These are phyloP conservation scores for Cyanocitta stelleri DNA, from an alignment of 2,113 vertebrate species.

Conservation along the genomic window DNA sequence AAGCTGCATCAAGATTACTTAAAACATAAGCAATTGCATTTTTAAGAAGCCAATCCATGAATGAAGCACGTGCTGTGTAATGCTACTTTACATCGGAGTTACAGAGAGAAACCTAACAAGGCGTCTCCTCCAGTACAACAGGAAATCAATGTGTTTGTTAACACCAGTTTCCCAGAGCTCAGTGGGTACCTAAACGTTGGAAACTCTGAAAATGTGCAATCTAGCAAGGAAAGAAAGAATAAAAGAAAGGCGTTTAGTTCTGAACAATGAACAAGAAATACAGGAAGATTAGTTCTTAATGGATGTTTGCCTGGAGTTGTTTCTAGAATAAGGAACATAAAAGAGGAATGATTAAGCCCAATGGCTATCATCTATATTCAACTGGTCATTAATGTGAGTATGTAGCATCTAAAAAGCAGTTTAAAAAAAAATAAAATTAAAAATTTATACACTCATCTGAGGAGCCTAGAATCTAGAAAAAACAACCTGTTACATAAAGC, in stretches of 20 bases:
- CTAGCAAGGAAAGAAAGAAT: background rate
- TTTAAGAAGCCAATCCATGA: background rate
- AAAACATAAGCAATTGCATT: background rate
- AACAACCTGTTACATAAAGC: background rate
- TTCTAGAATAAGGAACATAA: background rate
- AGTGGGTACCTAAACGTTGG: background rate
- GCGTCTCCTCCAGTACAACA: background rate
- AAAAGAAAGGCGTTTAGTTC: background rate
- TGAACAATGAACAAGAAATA: background rate
- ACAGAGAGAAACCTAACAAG: background rate
- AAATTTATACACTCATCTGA: background rate
- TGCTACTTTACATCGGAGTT: background rate
- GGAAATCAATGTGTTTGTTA: conserved; percentile 16
- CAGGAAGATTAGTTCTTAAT: background rate
- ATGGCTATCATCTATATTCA: background rate
- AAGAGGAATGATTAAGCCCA: background rate
- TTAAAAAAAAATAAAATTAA: background rate
- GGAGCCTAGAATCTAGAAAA: background rate
- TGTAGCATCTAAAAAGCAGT: background rate
- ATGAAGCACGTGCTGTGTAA: background rate
- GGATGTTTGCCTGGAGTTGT: background rate
- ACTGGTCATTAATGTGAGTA: background rate
- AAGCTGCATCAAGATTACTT: background rate
- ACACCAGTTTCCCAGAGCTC: background rate
- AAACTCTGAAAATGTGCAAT: background rate